These are phyloP conservation scores for Charina bottae DNA, from an alignment of 2,113 vertebrate species.

Conservation along the genomic window DNA sequence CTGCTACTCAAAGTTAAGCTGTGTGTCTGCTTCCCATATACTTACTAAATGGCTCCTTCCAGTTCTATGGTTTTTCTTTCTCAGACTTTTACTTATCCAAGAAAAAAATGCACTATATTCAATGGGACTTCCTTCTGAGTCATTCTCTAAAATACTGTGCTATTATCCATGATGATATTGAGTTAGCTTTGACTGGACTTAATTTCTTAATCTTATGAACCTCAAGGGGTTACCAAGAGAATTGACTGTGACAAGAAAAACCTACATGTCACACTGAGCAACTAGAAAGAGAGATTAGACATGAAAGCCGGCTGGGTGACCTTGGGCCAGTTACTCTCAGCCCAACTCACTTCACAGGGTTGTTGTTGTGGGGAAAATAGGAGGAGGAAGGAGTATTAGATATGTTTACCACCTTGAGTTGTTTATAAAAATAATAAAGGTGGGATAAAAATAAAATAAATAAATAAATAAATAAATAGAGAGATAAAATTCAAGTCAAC, in stretches of 20 bases:
- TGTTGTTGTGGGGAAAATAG: too few species aligned
- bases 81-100: not conserved
- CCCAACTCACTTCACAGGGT: too few species aligned
- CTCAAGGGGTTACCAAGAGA: not conserved
- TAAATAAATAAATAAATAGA: too few species aligned
- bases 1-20: not conserved
- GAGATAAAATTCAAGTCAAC: not conserved
- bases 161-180: not conserved
- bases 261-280: too few species aligned
- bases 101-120: not conserved
- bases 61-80: not conserved
- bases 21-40: not conserved
- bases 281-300: not conserved
- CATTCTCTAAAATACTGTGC: not conserved
- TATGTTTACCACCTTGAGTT: too few species aligned
- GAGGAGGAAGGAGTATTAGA: too few species aligned
- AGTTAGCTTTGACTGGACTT: not conserved
- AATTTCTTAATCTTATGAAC: not conserved
- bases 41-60: not conserved
- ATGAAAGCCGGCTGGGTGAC: too few species aligned
- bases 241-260: not conserved
- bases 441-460: too few species aligned
- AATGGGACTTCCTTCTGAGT: not conserved
- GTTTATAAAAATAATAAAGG: too few species aligned
- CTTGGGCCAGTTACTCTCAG: too few species aligned